Conservation (phyloP, 2,888 invertebrate genomes). For the Napeogenes sylphis region DNA sequence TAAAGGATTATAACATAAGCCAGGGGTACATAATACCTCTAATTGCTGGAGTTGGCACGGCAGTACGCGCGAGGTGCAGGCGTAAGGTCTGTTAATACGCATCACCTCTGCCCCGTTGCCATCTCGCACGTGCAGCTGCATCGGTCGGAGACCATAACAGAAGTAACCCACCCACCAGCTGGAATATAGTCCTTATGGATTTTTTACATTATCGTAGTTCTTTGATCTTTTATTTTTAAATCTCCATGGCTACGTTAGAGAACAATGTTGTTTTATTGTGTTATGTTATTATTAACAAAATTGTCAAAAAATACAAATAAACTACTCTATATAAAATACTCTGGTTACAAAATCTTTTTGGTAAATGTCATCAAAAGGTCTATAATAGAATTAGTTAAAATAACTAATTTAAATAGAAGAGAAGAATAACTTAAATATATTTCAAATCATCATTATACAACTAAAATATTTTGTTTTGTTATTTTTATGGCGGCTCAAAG, state of each 20-base stretch:
- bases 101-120: slow-evolving; percentile 77
- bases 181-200: neutral
- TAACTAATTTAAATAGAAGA: no score
- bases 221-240: no score
- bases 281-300: neutral
- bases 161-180: slow-evolving; percentile 70
- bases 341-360: no score
- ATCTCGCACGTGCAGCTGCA: slow-evolving; percentile 55
- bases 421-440: no score
- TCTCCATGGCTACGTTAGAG: no score
- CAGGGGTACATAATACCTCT: slow-evolving; percentile 54
- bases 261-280: neutral
- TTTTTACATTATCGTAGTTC: neutral
- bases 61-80: slow-evolving; percentile 86
- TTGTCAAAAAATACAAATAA: no score
- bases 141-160: slow-evolving; percentile 59
- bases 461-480: no score
- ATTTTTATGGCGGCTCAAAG: no score
- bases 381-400: no score
- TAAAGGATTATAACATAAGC: neutral
- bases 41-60: slow-evolving; percentile 88
- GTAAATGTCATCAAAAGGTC: no score
- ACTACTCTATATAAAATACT: no score
- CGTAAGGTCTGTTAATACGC: slow-evolving; percentile 86
- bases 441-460: no score